Conservation (phyloP, 2,113 vertebrate genomes). For the Hemichromis elongatus region DNA sequence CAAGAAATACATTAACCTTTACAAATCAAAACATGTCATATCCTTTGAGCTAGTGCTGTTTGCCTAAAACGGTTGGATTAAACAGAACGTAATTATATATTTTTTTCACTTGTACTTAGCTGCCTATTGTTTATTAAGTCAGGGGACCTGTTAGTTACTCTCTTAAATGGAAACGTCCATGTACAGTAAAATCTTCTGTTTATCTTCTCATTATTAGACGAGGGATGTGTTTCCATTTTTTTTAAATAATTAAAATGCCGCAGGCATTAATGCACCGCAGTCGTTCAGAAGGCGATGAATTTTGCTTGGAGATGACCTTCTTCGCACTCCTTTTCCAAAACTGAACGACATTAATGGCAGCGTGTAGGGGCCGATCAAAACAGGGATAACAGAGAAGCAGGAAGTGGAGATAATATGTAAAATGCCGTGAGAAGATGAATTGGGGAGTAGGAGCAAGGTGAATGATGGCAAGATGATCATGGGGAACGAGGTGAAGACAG, state of each 20-base stretch:
- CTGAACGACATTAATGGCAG: neutral
- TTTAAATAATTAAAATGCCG: neutral
- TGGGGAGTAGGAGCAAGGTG: constrained; percentile 17
- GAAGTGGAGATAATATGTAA: neutral
- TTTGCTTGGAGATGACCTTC: neutral
- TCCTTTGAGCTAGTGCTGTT: constrained; percentile 15
- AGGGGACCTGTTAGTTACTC: neutral
- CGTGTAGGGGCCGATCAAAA: neutral
- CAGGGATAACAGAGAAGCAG: neutral
- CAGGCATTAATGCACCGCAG: neutral
- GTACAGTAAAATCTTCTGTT: neutral
- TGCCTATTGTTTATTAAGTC: neutral
- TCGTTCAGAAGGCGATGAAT: neutral
- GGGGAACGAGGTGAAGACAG: constrained; percentile 30
- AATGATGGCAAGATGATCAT: constrained; percentile 45
- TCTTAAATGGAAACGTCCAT: neutral
- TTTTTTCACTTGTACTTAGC: neutral
- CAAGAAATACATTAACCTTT: constrained; percentile 66
- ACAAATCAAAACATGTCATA: constrained; percentile 40
- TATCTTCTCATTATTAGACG: neutral
- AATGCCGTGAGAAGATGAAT: constrained; percentile 15
- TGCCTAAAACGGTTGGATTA: constrained; percentile 17
- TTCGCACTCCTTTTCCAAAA: neutral
- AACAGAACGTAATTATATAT: constrained; percentile 16
- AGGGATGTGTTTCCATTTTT: neutral